Evolutionary conservation across 2,888 invertebrate genomes (phyloP).

Genomic region (Pachymerium ferrugineum): DNA sequence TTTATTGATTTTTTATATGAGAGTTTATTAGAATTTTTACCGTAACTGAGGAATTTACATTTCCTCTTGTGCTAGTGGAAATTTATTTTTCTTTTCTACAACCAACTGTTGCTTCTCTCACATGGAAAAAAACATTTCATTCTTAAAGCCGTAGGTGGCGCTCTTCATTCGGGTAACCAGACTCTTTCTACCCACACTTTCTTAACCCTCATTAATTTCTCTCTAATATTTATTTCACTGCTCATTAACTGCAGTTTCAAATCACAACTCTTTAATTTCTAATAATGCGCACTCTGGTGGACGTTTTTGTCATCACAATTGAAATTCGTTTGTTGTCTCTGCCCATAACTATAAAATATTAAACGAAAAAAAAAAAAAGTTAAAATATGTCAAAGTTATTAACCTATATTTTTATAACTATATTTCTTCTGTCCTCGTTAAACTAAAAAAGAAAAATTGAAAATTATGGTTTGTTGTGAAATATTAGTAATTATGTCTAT

Average conservation of each 20-base stretch:
- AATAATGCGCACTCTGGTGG: not conserved
- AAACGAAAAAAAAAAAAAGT: not conserved
- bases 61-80: too few relatives aligned
- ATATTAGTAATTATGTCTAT: too few relatives aligned
- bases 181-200: too few relatives aligned
- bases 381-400: not conserved
- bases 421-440: not conserved
- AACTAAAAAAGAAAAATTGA: not conserved
- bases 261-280: too few relatives aligned
- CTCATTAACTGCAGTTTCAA: too few relatives aligned
- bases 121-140: not conserved
- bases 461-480: not conserved
- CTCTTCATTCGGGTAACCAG: not conserved
- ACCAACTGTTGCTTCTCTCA: not conserved
- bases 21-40: too few relatives aligned
- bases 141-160: not conserved
- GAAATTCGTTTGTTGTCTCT: too few relatives aligned
- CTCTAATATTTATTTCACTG: too few relatives aligned
- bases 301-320: not conserved
- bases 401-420: constrained; percentile 10
- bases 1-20: too few relatives aligned
- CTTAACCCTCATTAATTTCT: too few relatives aligned
- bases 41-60: too few relatives aligned
- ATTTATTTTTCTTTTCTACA: not conserved
- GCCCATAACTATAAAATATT: not conserved